A percentile compares a stretch with the other conserved stretches of the same genome.
phyloP scores from a whole-genome alignment of 2,797 vertebrate species.

The Vultur gryphus region DNA sequence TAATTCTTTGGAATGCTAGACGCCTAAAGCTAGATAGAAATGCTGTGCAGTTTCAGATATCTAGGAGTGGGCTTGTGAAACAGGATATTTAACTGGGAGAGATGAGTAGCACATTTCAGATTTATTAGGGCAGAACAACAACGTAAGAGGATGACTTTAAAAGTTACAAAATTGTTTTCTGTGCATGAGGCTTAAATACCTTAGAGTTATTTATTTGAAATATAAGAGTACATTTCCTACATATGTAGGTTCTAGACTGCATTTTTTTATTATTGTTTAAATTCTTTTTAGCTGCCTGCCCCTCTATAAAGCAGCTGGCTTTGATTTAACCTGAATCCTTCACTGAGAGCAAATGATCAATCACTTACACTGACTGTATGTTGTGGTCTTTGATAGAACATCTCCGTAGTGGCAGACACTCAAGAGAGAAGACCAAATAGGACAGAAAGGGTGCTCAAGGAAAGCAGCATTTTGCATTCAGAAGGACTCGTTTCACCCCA shows the following conservation, averaged over 20 bases:
- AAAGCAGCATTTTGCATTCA: neutral
- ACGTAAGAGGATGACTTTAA: conserved; percentile 25
- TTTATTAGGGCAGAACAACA: conserved; percentile 70
- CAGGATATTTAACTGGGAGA: conserved; percentile 76
- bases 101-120: conserved; percentile 74
- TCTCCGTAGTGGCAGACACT: neutral
- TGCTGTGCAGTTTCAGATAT: conserved; percentile 75
- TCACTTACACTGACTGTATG: conserved; percentile 22
- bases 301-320: conserved; percentile 70
- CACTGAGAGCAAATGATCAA: conserved; percentile 63
- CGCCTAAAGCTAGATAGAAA: conserved; percentile 78
- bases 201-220: conserved; percentile 55
- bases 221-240: conserved; percentile 2
- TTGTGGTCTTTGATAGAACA: conserved; percentile 55
- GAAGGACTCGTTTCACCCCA: neutral
- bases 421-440: neutral
- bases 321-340: conserved; percentile 75
- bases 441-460: neutral
- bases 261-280: conserved; percentile 51
- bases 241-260: conserved; percentile 4
- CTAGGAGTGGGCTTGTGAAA: conserved; percentile 78
- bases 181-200: conserved; percentile 60
- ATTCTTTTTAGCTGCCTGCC: neutral
- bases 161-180: conserved; percentile 65
- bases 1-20: conserved; percentile 82